Evolutionary conservation across 2,113 vertebrate species (phyloP).

Genomic region (Lethenteron camtschaticum): DNA sequence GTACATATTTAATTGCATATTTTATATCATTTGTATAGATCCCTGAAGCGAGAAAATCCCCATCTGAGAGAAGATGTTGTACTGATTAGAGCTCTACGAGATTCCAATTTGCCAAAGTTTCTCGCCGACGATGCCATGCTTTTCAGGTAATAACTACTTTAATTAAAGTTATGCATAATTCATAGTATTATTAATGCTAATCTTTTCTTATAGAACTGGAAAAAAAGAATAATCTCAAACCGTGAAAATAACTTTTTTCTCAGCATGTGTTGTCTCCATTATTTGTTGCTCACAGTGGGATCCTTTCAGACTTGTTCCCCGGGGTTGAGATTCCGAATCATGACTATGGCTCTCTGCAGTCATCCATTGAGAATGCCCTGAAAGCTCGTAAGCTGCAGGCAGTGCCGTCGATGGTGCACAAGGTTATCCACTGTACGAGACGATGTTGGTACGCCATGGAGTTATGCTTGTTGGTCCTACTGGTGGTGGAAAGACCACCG

Average conservation of each 20-base stretch:
- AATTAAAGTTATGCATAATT: not conserved
- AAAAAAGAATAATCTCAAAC: not conserved
- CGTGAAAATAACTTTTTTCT: not conserved
- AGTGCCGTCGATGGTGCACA: conserved; percentile 32
- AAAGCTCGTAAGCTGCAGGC: conserved; percentile 31
- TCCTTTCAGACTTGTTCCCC: conserved; percentile 59
- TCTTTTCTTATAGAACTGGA: not conserved
- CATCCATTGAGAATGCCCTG: conserved; percentile 36
- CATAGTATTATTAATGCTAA: not conserved
- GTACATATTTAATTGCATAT: not conserved
- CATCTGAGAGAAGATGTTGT: conserved; percentile 45
- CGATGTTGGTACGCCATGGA: conserved; percentile 57
- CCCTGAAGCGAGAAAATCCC: conserved; percentile 43
- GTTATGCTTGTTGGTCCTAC: conserved; percentile 63
- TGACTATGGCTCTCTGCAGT: conserved; percentile 44
- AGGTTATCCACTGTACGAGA: conserved; percentile 64
- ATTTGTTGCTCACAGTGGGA: conserved; percentile 27
- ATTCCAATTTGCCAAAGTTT: conserved; percentile 57
- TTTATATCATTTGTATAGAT: conserved; percentile 20
- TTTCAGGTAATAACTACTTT: conserved; percentile 25
- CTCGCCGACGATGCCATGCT: conserved; percentile 37
- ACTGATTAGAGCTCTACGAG: conserved; percentile 44
- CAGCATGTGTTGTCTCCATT: conserved; percentile 5
- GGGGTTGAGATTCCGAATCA: conserved; percentile 49
- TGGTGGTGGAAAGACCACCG: conserved; percentile 50